Base-by-base conservation (phyloP, 2,888 invertebrate genomes). In the Ctenicera cuprea region DNA sequence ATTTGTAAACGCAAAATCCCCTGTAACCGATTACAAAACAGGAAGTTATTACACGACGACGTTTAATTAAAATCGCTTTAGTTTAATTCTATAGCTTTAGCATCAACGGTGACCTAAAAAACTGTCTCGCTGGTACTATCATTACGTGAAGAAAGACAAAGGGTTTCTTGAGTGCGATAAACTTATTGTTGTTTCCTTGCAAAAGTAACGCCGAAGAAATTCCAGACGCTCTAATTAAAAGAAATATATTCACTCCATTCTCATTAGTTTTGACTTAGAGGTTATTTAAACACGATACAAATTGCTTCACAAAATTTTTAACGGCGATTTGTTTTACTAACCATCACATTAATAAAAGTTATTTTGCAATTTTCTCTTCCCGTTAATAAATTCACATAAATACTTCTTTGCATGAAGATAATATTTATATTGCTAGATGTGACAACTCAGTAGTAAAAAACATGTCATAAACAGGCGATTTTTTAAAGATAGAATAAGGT, bases 391-490 rank as follows among this genome's bases (percentile, higher is more conserved):
- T 33, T 33, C 7, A 9, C 1, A 33, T 9, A 9, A 33, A 33
- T 1, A 26, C 5, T 26, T 26, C 26, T 26, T 26, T 33, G 7
- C 33, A 33, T 8, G 9, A 33, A 33, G 9, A 9, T 5, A 8
- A 9, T 33, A 9, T 1, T 9, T 33, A 33, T 43, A 48, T n/a
- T n/a, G n/a, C n/a, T n/a, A n/a, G n/a, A n/a, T 20, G n/a, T 38
- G n/a, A 7, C 18, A 37, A 22, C 11, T 18, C 16, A 16, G 12
- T 20, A 12, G 26, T 30, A 45, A n/a, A n/a, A n/a, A n/a, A n/a
- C n/a, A n/a, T n/a, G n/a, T n/a, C n/a, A n/a, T n/a, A 43, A 63
- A 26, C 30, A 22, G 14, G 18, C 43, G 11, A 63, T 63, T 63
- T 45, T 18, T 63, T 9, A 63, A 43, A 63, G 41, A 22, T 20